These are phyloP conservation scores for Spicauda simplicius DNA, from an alignment of 2,888 invertebrate genomes.

Conservation along the genomic window DNA sequence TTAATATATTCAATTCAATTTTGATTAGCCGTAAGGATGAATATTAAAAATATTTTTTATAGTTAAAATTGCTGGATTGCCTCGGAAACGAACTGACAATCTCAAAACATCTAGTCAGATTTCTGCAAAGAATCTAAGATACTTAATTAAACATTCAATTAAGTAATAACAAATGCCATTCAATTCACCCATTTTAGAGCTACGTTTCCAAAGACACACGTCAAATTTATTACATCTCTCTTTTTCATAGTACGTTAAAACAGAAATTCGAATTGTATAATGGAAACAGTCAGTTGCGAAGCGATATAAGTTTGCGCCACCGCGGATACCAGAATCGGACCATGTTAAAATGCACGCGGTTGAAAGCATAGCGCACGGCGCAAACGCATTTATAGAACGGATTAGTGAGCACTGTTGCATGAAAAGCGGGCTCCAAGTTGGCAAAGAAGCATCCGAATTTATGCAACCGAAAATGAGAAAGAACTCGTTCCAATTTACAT, in stretches of 20 bases:
- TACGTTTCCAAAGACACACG: too few relatives aligned
- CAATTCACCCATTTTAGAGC: too few relatives aligned
- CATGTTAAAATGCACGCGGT: slow-evolving; percentile 48
- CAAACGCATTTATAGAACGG: slow-evolving; percentile 66
- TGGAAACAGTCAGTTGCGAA: background rate
- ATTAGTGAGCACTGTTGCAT: slow-evolving; percentile 72
- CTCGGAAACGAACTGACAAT: too few relatives aligned
- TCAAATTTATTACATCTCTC: too few relatives aligned
- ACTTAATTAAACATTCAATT: too few relatives aligned
- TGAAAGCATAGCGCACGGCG: slow-evolving; percentile 45
- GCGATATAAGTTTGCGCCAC: slow-evolving; percentile 31
- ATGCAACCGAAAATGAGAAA: slow-evolving; percentile 79
- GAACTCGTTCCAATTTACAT: slow-evolving; percentile 75
- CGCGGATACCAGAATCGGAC: slow-evolving; percentile 43
- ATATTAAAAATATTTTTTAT: too few relatives aligned
- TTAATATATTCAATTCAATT: too few relatives aligned
- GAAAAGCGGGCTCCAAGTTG: slow-evolving; percentile 72
- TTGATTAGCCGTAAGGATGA: too few relatives aligned
- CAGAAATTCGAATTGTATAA: background rate
- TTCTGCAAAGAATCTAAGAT: too few relatives aligned
- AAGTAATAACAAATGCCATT: too few relatives aligned
- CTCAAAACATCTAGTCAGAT: too few relatives aligned
- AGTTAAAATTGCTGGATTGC: too few relatives aligned
- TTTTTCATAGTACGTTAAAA: background rate
- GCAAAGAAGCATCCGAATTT: slow-evolving; percentile 74